Evolutionary conservation across 1,140 invertebrate genomes (phyloP), one percentile per base, ranked within the genome.

Genomic region (Sitobion miscanthi): DNA sequence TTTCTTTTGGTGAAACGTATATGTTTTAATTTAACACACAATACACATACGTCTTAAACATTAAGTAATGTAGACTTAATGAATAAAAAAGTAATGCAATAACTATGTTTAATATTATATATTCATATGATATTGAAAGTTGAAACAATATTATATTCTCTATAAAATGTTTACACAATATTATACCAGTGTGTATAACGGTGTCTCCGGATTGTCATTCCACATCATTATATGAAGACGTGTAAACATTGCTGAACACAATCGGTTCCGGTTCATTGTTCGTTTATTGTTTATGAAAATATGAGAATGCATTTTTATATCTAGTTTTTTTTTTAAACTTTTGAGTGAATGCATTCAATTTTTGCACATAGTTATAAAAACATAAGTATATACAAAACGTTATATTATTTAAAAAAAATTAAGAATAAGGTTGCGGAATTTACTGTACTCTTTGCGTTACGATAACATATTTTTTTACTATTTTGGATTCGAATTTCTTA

Each of bases 171-270:
- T 62, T 90, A 30, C 14, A 90, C 21, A 14, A 7, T 90, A 45
- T 69, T 69, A 30, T 69, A 54, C 4, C 62, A 69, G 17, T 30
- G 62, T n/a, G n/a, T 89, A 35, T 90, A 90, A 90, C 82, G 91
- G 91, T 86, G 85, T 57, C 21, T 85, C 42, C 5, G 52, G 77
- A 42, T 93, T 93, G 69, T 93, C 91, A 86, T 85, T 93, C 49
- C 49, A 8, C n/a, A 93, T 57, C 91, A 45, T 86, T 25, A 52
- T 85, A 54, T 91, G 49, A 49, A 83, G 49, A 30, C 91, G 11
- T 86, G 91, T 93, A 85, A 93, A 93, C 82, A 93, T 93, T 54
- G 82, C 82, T 93, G 77, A 90, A 93, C 49, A 86, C 91, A 93
- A 93, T 93, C n/a, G 57, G 91, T 93, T 93, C 82, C 91, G 82